Evolutionary conservation across 2,888 invertebrate genomes (phyloP).

Genomic region (Lasiommata megera): DNA sequence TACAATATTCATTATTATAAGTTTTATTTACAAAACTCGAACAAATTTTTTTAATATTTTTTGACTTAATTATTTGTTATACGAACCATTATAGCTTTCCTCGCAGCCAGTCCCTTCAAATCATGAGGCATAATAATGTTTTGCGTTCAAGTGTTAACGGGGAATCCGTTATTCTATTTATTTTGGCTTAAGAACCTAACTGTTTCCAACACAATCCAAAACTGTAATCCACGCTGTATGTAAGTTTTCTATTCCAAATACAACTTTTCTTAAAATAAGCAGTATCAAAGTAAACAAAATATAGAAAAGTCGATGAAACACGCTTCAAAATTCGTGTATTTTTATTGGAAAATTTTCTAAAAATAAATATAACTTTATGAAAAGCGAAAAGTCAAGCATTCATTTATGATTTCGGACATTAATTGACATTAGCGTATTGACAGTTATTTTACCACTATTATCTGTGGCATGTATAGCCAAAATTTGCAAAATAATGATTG

Average conservation of each 20-base stretch:
- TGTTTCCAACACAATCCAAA: background rate
- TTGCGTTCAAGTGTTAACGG: constrained; percentile 44
- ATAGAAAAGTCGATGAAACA: background rate
- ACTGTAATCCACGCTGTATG: background rate
- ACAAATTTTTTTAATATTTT: too few species aligned
- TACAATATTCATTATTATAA: too few species aligned
- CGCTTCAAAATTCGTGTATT: background rate
- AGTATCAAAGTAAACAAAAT: background rate
- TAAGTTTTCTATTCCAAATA: background rate
- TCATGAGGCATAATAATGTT: constrained; percentile 75
- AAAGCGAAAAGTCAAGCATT: background rate
- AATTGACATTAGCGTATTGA: too few species aligned
- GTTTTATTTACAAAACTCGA: too few species aligned
- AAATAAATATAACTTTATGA: constrained; percentile 1
- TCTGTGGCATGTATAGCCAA: too few species aligned
- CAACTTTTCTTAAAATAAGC: background rate
- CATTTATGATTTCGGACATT: too few species aligned
- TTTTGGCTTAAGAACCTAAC: constrained; percentile 8
- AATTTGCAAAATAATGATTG: too few species aligned
- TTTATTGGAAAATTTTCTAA: background rate
- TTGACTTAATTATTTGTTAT: too few species aligned
- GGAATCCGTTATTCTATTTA: constrained; percentile 42
- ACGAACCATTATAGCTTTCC: constrained; percentile 74
- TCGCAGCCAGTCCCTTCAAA: constrained; percentile 67
- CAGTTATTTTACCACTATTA: too few species aligned